Conservation (phyloP, 2,113 vertebrate genomes). For the Rhegmatorhina hoffmannsi region DNA sequence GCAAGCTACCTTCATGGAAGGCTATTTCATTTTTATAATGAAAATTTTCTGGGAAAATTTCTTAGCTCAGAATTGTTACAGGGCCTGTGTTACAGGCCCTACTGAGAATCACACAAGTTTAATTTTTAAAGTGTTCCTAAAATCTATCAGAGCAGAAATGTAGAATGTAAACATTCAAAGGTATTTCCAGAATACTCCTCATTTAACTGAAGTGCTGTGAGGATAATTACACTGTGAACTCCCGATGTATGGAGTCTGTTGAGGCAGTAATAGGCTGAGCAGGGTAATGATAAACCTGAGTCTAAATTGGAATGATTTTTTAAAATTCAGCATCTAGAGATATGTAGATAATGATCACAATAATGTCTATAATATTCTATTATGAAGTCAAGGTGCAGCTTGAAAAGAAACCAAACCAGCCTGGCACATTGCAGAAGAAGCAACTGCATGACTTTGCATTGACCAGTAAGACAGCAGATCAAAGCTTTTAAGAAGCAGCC, state of each 20-base stretch:
- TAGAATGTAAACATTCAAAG: neutral
- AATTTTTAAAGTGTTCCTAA: neutral
- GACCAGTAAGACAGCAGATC: neutral
- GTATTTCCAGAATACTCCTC: neutral
- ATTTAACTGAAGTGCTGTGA: neutral
- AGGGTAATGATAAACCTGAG: neutral
- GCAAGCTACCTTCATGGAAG: neutral
- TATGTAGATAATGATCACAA: neutral
- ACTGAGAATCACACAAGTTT: neutral
- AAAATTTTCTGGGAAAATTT: neutral
- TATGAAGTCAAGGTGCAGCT: neutral
- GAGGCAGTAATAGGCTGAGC: neutral
- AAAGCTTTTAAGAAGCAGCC: neutral
- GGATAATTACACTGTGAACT: neutral
- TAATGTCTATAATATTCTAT: neutral
- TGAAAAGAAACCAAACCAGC: neutral
- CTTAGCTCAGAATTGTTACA: neutral
- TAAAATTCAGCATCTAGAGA: neutral
- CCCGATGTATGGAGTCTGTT: neutral
- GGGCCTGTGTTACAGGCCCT: neutral
- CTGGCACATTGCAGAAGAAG: neutral
- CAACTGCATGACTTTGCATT: neutral
- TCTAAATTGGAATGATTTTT: neutral
- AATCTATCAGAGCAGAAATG: neutral
- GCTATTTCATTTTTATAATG: neutral